Percentiles rank a stretch among this genome's conserved stretches.
These are phyloP conservation scores for Cheilosia vulpina DNA, from an alignment of 2,888 invertebrate species.

Conservation along the genomic window DNA sequence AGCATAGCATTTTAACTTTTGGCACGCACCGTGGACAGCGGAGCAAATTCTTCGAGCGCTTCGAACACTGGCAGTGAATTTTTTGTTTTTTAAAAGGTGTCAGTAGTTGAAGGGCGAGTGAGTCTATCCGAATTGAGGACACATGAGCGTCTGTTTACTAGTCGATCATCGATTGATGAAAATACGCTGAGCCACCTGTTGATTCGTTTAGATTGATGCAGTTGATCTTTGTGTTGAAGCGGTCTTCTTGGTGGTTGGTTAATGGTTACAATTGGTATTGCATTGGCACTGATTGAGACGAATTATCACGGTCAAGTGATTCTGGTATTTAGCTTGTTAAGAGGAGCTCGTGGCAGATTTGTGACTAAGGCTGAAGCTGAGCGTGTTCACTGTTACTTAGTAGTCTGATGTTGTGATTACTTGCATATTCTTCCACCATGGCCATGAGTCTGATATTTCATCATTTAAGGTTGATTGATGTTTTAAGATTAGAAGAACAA, in stretches of 20 bases:
- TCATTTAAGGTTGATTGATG: no score
- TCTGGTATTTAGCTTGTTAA: not conserved
- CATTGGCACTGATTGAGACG: slow-evolving; percentile 46
- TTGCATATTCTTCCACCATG: no score
- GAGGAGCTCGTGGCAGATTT: not conserved
- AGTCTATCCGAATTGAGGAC: slow-evolving; percentile 36
- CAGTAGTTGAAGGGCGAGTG: slow-evolving; percentile 46
- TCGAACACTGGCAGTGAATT: slow-evolving; percentile 35
- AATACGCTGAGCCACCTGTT: slow-evolving; percentile 52
- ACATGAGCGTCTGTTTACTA: slow-evolving; percentile 4
- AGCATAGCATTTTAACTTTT: slow-evolving; percentile 43
- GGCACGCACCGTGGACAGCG: slow-evolving; percentile 22
- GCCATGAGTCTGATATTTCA: no score
- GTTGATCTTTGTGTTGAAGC: not conserved
- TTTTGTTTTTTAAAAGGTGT: slow-evolving; percentile 2
- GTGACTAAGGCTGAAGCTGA: no score
- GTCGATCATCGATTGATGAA: slow-evolving; percentile 24
- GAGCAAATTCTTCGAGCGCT: slow-evolving; percentile 47
- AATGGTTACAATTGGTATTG: slow-evolving; percentile 4
- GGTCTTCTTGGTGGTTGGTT: not conserved
- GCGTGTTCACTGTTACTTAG: no score
- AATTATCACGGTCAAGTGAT: not conserved
- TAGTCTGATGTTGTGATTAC: no score
- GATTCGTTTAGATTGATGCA: not conserved
- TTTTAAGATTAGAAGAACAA: no score